Evolutionary conservation across 2,888 invertebrate species (phyloP), one percentile per base, ranked within the genome.

Genomic region (Oscheius sp.): DNA sequence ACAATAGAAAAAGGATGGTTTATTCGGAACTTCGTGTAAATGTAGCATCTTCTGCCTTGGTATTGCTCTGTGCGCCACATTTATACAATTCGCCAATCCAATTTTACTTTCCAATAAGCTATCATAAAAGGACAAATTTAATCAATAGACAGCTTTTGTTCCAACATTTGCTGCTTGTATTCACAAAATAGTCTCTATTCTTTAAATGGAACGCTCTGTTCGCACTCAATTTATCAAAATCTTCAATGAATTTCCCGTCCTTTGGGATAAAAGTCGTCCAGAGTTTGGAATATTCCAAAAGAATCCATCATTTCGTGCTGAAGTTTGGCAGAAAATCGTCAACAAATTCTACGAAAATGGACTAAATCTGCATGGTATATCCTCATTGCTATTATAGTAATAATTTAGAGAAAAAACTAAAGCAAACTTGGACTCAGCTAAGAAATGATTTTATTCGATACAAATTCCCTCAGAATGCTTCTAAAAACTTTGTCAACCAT

Each of bases 371-470:
- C 25, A 33, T 15, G 55, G 55, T 55, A 27, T 6, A 15, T 17
- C 6, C 31, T 53, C 3, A 23, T 2, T n/a, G 15, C 20, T 53
- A 12, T 55, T 33, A 48, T 17, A n/a, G 17, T 20, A 6, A 25
- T 5, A 25, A 12, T 33, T 33, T 20, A 55, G 55, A 55, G 20
- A 25, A 55, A 15, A 6, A n/a, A 31, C 37, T 55, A 10, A 15
- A 34, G 20, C 31, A 55, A 34, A 12, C 55, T 6, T 55, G 55
- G 55, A 34, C 17, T 34, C 55, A 55, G 2, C n/a, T 55, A 20
- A 33, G 55, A 25, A 55, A 55, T 55, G 31, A 55, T 17, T 55
- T 55, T n/a, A 55, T 55, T 20, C 55, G 55, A 10, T 55, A 55
- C 37, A 55, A 55, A 17, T 55, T 55, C n/a, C 55, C 55, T 5